Conservation (phyloP, 2,797 vertebrate genomes). For the Sebastes paucispinis region DNA sequence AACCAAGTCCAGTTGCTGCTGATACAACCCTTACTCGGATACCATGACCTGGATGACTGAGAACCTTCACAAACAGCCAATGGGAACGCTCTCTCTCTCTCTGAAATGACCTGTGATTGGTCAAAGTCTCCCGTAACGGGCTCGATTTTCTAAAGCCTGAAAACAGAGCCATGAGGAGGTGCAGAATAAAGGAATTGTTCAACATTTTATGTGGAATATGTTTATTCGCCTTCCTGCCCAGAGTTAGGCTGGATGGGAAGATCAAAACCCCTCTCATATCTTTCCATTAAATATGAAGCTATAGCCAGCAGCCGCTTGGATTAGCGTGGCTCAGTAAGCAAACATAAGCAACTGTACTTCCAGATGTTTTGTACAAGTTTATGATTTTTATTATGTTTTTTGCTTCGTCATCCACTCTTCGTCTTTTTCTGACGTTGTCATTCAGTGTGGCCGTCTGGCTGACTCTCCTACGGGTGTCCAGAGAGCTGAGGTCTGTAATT, state of each 20-base stretch:
- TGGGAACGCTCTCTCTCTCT: too few species aligned
- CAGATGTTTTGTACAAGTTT: not conserved
- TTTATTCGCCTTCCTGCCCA: not conserved
- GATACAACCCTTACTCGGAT: too few species aligned
- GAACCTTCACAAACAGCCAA: too few species aligned
- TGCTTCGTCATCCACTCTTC: constrained; percentile 16
- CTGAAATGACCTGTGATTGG: too few species aligned
- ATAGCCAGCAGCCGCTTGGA: not conserved
- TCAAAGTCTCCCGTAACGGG: too few species aligned
- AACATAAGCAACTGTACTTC: too few species aligned
- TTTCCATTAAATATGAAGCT: not conserved
- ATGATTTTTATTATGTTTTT: not conserved
- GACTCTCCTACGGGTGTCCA: constrained; percentile 38
- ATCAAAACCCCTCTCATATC: not conserved
- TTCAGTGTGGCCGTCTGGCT: not conserved
- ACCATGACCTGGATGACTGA: too few species aligned
- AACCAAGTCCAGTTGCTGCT: too few species aligned
- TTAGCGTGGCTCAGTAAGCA: not conserved
- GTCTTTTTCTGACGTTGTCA: constrained; percentile 27
- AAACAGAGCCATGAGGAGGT: too few species aligned
- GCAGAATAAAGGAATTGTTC: too few species aligned
- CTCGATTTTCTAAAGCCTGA: too few species aligned
- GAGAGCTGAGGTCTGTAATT: constrained; percentile 58
- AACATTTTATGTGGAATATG: not conserved
- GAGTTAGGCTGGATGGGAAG: not conserved